Evolutionary conservation across 2,797 vertebrate genomes (phyloP).

Genomic region (Gymnopithys bicolor): DNA sequence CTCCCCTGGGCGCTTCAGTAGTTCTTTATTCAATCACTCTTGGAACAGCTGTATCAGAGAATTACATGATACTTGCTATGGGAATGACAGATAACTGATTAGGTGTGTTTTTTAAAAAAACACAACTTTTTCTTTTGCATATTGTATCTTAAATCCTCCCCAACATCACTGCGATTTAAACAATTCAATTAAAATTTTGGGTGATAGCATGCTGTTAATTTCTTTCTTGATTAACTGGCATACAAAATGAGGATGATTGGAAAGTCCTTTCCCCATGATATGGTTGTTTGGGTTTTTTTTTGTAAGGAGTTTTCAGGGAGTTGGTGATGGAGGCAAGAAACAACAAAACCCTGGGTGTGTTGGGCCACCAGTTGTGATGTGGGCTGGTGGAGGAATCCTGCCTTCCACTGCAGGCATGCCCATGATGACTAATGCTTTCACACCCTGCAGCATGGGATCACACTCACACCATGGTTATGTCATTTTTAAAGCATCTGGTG

Average conservation of each 20-base stretch:
- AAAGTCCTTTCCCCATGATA: background rate
- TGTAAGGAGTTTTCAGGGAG: background rate
- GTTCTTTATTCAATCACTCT: constrained; percentile 32
- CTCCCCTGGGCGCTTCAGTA: constrained; percentile 29
- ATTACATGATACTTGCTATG: background rate
- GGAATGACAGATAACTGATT: background rate
- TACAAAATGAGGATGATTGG: background rate
- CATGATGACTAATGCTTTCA: constrained; percentile 6
- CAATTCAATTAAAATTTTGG: constrained; percentile 32
- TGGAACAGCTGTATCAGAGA: constrained; percentile 12
- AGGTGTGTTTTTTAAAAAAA: background rate
- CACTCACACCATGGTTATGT: background rate
- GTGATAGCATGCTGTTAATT: background rate
- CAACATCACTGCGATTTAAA: background rate
- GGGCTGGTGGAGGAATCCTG: background rate
- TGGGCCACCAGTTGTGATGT: background rate
- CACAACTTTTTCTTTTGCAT: background rate
- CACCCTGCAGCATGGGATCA: background rate
- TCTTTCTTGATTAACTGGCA: constrained; percentile 1
- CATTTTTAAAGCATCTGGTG: constrained; percentile 33
- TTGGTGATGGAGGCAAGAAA: background rate
- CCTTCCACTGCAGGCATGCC: background rate
- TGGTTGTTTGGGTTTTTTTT: background rate
- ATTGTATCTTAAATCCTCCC: background rate
- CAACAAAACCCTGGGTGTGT: background rate